Percentiles rank a stretch among this genome's conserved stretches.
phyloP scores from a whole-genome alignment of 2,888 invertebrate species.

The Dione juno region DNA sequence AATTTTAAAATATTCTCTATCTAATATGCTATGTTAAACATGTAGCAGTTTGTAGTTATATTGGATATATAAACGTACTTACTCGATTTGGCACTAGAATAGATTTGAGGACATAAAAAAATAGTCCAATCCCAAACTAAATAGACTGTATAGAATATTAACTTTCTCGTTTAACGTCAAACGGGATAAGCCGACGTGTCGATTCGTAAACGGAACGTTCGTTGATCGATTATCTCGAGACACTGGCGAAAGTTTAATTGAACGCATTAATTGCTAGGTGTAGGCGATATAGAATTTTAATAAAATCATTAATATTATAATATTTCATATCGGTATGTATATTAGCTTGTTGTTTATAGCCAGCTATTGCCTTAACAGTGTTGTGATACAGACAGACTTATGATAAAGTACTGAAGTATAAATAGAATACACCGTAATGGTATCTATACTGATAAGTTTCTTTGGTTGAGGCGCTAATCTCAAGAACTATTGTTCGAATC shows the following conservation, averaged over 20 bases:
- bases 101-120: not conserved
- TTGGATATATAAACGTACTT: too few relatives aligned
- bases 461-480: too few relatives aligned
- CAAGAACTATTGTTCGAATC: too few relatives aligned
- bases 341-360: slow-evolving; percentile 1
- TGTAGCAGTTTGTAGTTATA: too few relatives aligned
- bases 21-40: not conserved
- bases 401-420: not conserved
- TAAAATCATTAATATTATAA: slow-evolving; percentile 22
- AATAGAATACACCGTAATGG: too few relatives aligned
- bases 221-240: slow-evolving; percentile 38
- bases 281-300: slow-evolving; percentile 11
- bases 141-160: slow-evolving; percentile 20
- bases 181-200: slow-evolving; percentile 35
- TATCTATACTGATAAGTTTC: too few relatives aligned
- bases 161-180: slow-evolving; percentile 36
- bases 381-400: not conserved
- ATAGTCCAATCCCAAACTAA: not conserved
- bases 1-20: not conserved
- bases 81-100: not conserved
- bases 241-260: slow-evolving; percentile 38
- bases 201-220: slow-evolving; percentile 31
- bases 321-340: not conserved
- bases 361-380: not conserved
- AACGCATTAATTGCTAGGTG: slow-evolving; percentile 30